Evolutionary conservation across 2,797 vertebrate species (phyloP).

Genomic region (Phoebastria nigripes): DNA sequence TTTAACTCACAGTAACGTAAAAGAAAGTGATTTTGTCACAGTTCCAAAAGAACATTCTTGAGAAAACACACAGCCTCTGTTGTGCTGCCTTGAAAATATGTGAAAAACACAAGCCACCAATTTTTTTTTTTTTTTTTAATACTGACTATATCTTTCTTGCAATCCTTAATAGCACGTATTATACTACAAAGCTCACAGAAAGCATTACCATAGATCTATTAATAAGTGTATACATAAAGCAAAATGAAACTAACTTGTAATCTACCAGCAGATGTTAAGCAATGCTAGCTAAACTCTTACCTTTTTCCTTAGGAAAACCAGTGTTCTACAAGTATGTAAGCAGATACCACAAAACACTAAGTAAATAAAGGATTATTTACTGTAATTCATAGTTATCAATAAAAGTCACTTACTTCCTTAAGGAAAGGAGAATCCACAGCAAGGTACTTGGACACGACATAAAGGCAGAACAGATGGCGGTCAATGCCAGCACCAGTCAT

Average conservation of each 20-base stretch:
- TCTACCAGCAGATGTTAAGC: neutral
- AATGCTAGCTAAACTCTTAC: neutral
- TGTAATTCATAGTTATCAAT: neutral
- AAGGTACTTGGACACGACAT: slow-evolving; percentile 95
- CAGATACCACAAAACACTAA: neutral
- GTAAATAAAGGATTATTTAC: neutral
- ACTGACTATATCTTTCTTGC: neutral
- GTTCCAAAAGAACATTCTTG: neutral
- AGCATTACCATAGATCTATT: neutral
- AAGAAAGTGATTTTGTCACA: neutral
- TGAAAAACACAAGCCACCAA: neutral
- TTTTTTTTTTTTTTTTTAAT: neutral
- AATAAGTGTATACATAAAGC: neutral
- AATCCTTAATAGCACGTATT: neutral
- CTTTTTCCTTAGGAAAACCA: neutral
- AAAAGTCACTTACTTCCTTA: slow-evolving; percentile 81
- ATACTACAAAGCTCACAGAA: neutral
- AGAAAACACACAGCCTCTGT: neutral
- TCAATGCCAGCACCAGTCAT: slow-evolving; percentile 95
- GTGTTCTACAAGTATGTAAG: neutral
- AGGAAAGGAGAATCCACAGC: slow-evolving; percentile 93
- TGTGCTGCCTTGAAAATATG: neutral
- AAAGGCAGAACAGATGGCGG: slow-evolving; percentile 97
- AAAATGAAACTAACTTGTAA: neutral
- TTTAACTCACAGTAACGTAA: neutral